Base-by-base conservation (phyloP, 2,888 invertebrate genomes). In the Pheosia tremula region DNA sequence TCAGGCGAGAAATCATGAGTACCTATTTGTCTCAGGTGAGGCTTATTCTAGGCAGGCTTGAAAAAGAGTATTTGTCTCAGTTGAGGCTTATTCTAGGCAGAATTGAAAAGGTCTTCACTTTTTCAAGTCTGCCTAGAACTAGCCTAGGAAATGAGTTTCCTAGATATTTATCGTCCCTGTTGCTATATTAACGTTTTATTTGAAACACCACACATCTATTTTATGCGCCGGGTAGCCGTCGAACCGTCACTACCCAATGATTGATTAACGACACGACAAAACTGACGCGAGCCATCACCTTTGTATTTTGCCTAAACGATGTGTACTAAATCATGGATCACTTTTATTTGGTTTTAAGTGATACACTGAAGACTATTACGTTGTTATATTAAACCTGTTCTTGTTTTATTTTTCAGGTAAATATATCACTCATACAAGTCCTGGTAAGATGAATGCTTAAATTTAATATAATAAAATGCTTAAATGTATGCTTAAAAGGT, bases 241-340 rank as follows among this genome's bases (percentile, higher is more conserved):
- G 66, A 52, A n/a, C 47, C 63, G 68, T 59, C 66, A 60, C 61
- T 62, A 60, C 6, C n/a, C 49, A 5, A 56, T 71, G 75, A 77
- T 75, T 72, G 75, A 75, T 75, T 39, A 60, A 58, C 52, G 49
- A 63, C 58, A 58, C 57, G 55, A 72, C 72, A 77, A 58, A 24
- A 62, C 58, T 70, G 70, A 72, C 75, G 58, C 59, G 70, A 69
- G 58, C 71, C 71, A 71, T 73, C 75, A 75, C 54, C 55, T 45
- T 53, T 36, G 38, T 38, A 68, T 69, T 72, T 60, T 69, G 3
- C 11, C 39, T 11, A 6, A 59, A 60, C 59, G 56, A 67, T 68
- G 56, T 60, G 60, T 56, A 61, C 37, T 60, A 56, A 56, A 64
- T 62, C 63, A 68, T 56, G 45, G 69, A 53, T 65, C 78, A 60